phyloP scores from a whole-genome alignment of 2,888 invertebrate genomes.

The Lobophora halterata region DNA sequence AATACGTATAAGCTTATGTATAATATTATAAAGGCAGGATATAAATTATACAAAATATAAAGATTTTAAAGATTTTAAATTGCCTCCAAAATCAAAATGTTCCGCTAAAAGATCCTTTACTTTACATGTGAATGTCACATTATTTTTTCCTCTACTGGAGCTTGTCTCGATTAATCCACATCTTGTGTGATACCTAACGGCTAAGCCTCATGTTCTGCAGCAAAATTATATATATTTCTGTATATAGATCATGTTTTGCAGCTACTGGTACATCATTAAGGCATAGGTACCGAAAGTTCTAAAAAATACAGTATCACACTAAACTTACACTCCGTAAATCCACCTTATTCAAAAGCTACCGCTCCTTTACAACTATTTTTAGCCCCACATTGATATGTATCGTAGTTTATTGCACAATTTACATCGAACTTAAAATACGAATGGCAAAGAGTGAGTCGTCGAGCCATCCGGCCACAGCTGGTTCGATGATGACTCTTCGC shows the following conservation, averaged over 20 bases:
- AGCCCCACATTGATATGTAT: constrained; percentile 80
- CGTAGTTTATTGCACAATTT: constrained; percentile 75
- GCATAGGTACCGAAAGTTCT: constrained; percentile 67
- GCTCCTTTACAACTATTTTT: constrained; percentile 60
- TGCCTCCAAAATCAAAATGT: constrained; percentile 43
- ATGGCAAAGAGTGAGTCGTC: constrained; percentile 48
- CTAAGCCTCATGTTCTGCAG: constrained; percentile 38
- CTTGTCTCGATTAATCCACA: constrained; percentile 37
- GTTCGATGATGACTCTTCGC: constrained; percentile 56
- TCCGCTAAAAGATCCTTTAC: constrained; percentile 45
- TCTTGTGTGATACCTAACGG: constrained; percentile 50
- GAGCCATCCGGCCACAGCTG: constrained; percentile 77
- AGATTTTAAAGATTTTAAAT: constrained; percentile 48
- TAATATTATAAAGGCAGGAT: constrained; percentile 61
- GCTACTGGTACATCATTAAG: constrained; percentile 64
- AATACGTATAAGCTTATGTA: constrained; percentile 74
- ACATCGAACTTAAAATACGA: constrained; percentile 52
- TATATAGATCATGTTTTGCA: too few relatives aligned
- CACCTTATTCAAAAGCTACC: constrained; percentile 66
- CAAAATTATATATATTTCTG: too few relatives aligned
- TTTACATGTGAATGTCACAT: constrained; percentile 44
- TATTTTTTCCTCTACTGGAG: constrained; percentile 19
- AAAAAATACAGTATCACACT: constrained; percentile 70
- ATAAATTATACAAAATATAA: constrained; percentile 73
- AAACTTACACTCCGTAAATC: constrained; percentile 56